Conservation (phyloP, 2,888 invertebrate species). For the Ornithoptera priamus region DNA sequence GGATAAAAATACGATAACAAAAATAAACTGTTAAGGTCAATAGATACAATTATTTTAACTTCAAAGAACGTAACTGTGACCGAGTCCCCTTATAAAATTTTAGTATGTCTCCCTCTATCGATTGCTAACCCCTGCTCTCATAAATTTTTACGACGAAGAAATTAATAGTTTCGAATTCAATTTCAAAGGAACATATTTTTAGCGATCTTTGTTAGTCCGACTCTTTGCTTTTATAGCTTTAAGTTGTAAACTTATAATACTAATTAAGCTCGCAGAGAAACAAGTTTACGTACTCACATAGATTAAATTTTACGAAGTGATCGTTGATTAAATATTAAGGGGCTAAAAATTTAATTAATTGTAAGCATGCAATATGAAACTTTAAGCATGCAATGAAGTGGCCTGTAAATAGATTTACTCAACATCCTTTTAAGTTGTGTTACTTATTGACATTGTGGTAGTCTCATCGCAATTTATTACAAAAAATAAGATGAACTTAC, state of each 20-base stretch:
- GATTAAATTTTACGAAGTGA: not conserved
- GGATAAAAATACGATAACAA: too few relatives aligned
- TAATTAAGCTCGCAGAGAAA: slow-evolving; percentile 1
- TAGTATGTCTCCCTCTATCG: slow-evolving; percentile 18
- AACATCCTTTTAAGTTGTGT: too few relatives aligned
- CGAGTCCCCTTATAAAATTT: slow-evolving; percentile 4
- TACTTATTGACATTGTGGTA: too few relatives aligned
- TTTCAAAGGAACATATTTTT: slow-evolving; percentile 13
- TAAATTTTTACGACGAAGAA: slow-evolving; percentile 15
- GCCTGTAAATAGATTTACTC: too few relatives aligned
- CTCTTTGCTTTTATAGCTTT: not conserved
- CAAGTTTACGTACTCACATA: not conserved
- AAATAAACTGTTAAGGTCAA: too few relatives aligned
- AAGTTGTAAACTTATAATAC: not conserved
- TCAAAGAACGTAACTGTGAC: too few relatives aligned
- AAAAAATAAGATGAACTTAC: too few relatives aligned
- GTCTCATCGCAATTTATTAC: too few relatives aligned
- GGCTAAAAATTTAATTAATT: too few relatives aligned
- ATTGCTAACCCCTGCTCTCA: slow-evolving; percentile 9
- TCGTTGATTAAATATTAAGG: not conserved
- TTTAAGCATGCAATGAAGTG: too few relatives aligned
- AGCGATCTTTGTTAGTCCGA: slow-evolving; percentile 1
- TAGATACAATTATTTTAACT: too few relatives aligned
- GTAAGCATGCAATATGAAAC: too few relatives aligned
- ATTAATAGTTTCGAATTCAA: slow-evolving; percentile 17